Evolutionary conservation across 2,888 invertebrate species (phyloP).

Genomic region (Thereva unica): DNA sequence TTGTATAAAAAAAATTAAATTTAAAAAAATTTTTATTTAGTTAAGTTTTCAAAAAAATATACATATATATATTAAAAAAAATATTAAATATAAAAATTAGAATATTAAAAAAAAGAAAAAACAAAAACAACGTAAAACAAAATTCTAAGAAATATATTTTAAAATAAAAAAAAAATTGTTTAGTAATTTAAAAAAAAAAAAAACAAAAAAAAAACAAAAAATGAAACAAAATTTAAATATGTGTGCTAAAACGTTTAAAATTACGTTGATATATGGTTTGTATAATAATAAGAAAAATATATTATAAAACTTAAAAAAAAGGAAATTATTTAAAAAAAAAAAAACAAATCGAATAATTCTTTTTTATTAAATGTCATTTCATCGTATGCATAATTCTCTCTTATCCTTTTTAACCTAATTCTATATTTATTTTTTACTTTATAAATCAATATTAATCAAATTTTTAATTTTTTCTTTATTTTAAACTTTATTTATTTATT

Average conservation of each 20-base stretch:
- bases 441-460: background rate
- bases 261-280: constrained; percentile 16
- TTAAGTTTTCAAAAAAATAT: constrained; percentile 3
- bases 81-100: constrained; percentile 7
- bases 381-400: constrained; percentile 8
- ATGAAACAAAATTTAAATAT: background rate
- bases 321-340: background rate
- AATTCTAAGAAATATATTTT: background rate
- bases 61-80: constrained; percentile 14
- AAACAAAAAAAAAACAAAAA: background rate
- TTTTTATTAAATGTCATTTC: background rate
- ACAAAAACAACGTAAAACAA: background rate
- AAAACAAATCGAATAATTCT: constrained; percentile 20
- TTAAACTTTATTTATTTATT: background rate
- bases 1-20: constrained; percentile 13
- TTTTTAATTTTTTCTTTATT: constrained; percentile 5
- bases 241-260: background rate
- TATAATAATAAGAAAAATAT: constrained; percentile 28
- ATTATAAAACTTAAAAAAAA: constrained; percentile 24
- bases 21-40: constrained; percentile 1
- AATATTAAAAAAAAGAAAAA: background rate
- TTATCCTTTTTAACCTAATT: background rate
- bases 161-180: background rate
- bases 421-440: constrained; percentile 3
- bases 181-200: too few species aligned